Conservation (phyloP, 1,140 invertebrate genomes). For the Popillia japonica region DNA sequence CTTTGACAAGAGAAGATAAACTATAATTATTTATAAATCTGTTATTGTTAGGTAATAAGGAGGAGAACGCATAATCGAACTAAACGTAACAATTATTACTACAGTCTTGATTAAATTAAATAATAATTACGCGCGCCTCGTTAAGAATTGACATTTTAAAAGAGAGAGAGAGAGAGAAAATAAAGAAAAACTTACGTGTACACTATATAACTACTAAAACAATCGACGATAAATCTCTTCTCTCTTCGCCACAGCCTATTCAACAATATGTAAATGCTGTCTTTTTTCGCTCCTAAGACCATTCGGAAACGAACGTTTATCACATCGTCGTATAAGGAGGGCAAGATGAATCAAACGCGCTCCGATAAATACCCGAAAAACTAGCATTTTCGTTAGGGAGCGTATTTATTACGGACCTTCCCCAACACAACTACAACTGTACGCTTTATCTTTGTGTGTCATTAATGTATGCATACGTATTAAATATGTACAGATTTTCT, state of each 20-base stretch:
- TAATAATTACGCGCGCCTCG: background rate
- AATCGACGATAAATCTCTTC: no score
- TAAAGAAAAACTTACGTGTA: no score
- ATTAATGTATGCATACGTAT: background rate
- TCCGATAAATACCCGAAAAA: background rate
- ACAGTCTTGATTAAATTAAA: background rate
- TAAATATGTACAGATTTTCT: background rate
- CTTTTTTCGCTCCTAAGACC: no score
- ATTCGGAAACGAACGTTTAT: no score
- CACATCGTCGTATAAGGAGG: no score
- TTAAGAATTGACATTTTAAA: no score
- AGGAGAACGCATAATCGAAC: background rate
- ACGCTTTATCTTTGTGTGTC: background rate
- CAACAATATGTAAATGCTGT: no score
- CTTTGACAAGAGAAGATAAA: conserved; percentile 11
- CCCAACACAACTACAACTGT: background rate
- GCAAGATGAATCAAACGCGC: background rate
- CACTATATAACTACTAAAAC: no score
- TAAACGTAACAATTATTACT: background rate
- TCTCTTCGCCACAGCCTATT: no score
- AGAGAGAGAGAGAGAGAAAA: no score
- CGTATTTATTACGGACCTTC: background rate
- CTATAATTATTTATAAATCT: conserved; percentile 8
- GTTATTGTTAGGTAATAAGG: background rate
- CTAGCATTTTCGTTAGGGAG: background rate